Evolutionary conservation across 35 echinoderm and acorn worm species (phyloP), one percentile per base, ranked within the genome.

Genomic region (Lytechinus pictus): DNA sequence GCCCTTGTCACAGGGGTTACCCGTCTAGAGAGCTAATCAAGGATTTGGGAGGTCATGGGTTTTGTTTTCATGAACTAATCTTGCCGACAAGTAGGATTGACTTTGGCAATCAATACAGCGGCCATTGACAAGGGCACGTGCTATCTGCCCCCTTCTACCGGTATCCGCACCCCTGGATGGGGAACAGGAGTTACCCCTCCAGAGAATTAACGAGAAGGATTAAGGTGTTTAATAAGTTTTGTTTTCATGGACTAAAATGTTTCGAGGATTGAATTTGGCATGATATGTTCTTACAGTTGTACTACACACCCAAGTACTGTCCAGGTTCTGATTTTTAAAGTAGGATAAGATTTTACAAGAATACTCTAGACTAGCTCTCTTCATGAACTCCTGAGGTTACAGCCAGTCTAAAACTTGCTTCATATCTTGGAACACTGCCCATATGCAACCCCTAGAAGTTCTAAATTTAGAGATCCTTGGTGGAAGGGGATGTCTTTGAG

Each of bases 91-190:
- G 19, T 6, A 16, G n/a, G 61, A 71, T 71, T 21, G 61, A 71
- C 33, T 44, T 79, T n/a, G 16, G 66, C 66, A 79, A 79, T 79
- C 66, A 79, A 79, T 24, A 0, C 19, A 79, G 66, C 19, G 66
- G 14, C 66, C 66, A 79, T 16, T 16, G 66, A 16, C 6, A 1
- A 4, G 66, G 66, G 66, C 66, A 79, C 19, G 66, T 79, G 66
- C 21, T 24, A 4, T 24, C 66, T 79, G 66, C 66, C 66, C 66
- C 66, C 66, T 79, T 24, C 66, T 24, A 24, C 19, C 6, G 66
- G 66, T 79, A 79, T 79, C 66, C 66, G 66, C 66, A 79, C 66
- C 66, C 66, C 66, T 79, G 66, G 66, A 79, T 79, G 66, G 66
- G 66, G 66, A 44, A 24, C 8, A n/a, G 19, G 66, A 24, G n/a